Evolutionary conservation across 2,888 invertebrate species (phyloP).

Genomic region (Temnothorax ravouxi): DNA sequence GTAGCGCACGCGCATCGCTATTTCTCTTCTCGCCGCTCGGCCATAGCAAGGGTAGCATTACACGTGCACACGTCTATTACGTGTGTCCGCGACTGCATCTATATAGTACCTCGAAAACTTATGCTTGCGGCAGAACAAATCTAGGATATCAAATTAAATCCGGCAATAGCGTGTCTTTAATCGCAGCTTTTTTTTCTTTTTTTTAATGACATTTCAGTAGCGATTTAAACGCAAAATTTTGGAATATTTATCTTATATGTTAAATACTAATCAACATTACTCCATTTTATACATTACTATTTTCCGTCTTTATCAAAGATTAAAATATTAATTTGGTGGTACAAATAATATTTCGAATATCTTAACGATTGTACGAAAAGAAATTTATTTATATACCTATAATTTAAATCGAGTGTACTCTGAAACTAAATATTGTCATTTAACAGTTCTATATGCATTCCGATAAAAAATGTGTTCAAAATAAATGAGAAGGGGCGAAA

Average conservation of each 20-base stretch:
- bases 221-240: not conserved
- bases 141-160: slow-evolving; percentile 47
- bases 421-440: not conserved
- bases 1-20: slow-evolving; percentile 47
- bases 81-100: slow-evolving; percentile 40
- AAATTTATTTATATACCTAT: not conserved
- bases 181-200: slow-evolving; percentile 18
- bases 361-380: not conserved
- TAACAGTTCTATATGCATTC: not conserved
- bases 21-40: slow-evolving; percentile 39
- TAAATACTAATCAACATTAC: not conserved
- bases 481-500: not conserved
- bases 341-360: not conserved
- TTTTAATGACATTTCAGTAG: not conserved
- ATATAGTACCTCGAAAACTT: slow-evolving; percentile 43
- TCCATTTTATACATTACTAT: not conserved
- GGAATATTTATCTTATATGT: not conserved
- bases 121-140: slow-evolving; percentile 15
- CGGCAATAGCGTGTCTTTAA: slow-evolving; percentile 53
- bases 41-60: slow-evolving; percentile 50
- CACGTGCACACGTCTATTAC: slow-evolving; percentile 54
- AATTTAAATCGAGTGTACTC: not conserved
- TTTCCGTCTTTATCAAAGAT: not conserved
- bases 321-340: not conserved
- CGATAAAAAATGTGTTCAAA: not conserved